Conservation (phyloP, 2,113 vertebrate genomes). For the Ranitomeya imitator region DNA sequence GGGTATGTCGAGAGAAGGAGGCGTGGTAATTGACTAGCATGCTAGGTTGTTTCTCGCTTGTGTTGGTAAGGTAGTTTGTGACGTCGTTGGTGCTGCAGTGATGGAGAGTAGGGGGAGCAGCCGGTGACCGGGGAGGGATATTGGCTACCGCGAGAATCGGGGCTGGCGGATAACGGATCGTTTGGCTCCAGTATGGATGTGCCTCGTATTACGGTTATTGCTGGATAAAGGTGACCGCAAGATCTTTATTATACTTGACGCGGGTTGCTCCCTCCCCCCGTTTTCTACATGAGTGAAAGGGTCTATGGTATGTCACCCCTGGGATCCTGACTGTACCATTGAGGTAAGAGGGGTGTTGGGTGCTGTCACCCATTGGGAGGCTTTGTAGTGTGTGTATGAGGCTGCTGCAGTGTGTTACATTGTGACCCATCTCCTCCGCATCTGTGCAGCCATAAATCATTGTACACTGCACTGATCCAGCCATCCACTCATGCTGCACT, state of each 20-base stretch:
- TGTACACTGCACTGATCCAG: background rate
- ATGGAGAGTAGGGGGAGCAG: constrained; percentile 68
- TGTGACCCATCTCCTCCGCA: background rate
- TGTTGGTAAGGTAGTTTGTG: constrained; percentile 50
- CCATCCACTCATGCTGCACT: background rate
- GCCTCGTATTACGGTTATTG: background rate
- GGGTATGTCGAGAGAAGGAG: background rate
- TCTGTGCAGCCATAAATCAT: constrained; percentile 11
- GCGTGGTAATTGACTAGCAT: constrained; percentile 14
- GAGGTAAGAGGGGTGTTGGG: constrained; percentile 23
- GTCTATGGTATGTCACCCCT: constrained; percentile 7
- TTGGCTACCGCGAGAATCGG: constrained; percentile 5
- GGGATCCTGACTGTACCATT: background rate
- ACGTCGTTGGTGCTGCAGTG: constrained; percentile 64
- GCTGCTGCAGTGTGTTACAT: background rate
- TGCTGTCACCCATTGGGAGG: background rate
- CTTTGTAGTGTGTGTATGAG: background rate
- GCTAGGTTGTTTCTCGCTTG: constrained; percentile 43
- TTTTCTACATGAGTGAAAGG: background rate
- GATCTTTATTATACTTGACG: background rate
- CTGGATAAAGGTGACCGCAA: constrained; percentile 33
- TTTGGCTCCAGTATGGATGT: background rate
- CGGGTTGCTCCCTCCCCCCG: background rate
- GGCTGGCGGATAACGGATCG: background rate
- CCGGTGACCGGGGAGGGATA: constrained; percentile 28